These are phyloP conservation scores for Lynx canadensis DNA, from an alignment of 2,113 vertebrate genomes.

Conservation along the genomic window DNA sequence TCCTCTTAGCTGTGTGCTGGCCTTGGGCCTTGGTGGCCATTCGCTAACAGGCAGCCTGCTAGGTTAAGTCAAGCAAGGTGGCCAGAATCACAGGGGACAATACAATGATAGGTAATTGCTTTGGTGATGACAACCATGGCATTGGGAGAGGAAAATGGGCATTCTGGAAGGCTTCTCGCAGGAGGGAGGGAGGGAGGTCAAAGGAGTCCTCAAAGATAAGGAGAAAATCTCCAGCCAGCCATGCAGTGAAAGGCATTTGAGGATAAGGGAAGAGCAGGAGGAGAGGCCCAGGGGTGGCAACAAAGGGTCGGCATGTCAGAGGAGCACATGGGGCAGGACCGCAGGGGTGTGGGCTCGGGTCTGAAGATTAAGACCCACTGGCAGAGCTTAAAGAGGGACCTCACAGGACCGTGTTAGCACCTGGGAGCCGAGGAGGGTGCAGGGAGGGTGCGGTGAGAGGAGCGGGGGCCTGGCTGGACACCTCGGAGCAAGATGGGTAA, in stretches of 20 bases:
- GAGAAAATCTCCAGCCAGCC: not conserved
- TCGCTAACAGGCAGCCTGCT: not conserved
- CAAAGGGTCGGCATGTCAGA: rapidly evolving
- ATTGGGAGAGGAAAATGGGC: not conserved
- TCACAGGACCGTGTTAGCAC: not conserved
- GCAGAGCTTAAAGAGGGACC: not conserved
- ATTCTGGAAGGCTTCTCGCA: not conserved
- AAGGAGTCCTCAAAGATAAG: not conserved
- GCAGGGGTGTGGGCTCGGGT: too few relatives aligned
- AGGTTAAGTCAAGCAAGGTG: not conserved
- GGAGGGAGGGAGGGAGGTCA: not conserved
- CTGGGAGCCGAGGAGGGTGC: not conserved
- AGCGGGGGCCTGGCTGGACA: not conserved
- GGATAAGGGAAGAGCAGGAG: not conserved
- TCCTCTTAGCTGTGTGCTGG: not conserved
- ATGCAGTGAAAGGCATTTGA: not conserved
- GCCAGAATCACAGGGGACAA: not conserved
- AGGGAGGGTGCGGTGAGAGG: not conserved
- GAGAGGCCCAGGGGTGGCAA: too few relatives aligned
- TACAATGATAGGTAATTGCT: not conserved
- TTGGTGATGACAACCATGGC: not conserved
- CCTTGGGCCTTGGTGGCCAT: not conserved
- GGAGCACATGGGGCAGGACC: rapidly evolving
- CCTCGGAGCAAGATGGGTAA: not conserved
- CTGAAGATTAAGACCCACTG: not conserved